Evolutionary conservation across 92 coral and sea anemone species (phyloP).

Genomic region (Umimayanthus kanabou): DNA sequence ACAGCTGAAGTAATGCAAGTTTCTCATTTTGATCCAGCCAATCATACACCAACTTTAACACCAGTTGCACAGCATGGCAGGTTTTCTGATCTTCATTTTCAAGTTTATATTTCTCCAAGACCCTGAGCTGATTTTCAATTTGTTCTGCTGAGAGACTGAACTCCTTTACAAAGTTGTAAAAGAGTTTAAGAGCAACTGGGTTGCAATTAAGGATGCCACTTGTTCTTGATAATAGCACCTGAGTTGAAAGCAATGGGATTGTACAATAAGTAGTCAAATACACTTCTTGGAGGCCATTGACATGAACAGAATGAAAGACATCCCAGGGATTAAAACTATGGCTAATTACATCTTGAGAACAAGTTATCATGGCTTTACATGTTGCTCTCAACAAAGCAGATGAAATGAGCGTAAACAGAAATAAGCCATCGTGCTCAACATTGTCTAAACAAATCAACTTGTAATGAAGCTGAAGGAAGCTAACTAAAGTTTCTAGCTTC

Average conservation of each 20-base stretch:
- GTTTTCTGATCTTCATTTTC: background rate
- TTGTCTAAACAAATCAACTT: conserved; percentile 79
- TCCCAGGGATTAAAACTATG: conserved; percentile 22
- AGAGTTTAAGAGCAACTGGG: conserved; percentile 64
- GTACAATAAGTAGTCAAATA: background rate
- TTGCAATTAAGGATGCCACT: conserved; percentile 39
- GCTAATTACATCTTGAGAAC: background rate
- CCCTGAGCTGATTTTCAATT: conserved; percentile 4
- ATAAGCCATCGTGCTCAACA: conserved; percentile 50
- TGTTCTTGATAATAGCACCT: conserved; percentile 19
- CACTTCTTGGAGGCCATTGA: conserved; percentile 49
- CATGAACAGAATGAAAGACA: conserved; percentile 17
- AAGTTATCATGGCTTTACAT: conserved; percentile 42
- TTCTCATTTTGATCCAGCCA: conserved; percentile 32
- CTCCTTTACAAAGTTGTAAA: conserved; percentile 46
- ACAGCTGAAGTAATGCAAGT: conserved; percentile 53
- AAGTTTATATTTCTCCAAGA: conserved; percentile 1
- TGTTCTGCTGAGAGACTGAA: conserved; percentile 33
- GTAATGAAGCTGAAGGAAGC: conserved; percentile 55
- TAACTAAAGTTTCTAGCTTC: conserved; percentile 53
- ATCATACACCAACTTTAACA: conserved; percentile 27
- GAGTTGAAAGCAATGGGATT: conserved; percentile 9
- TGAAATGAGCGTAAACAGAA: conserved; percentile 54
- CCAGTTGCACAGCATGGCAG: background rate
- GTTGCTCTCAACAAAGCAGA: conserved; percentile 49